Percentiles rank a stretch among this genome's conserved stretches.
These are phyloP conservation scores for Todiramphus saurophagus DNA, from an alignment of 2,113 vertebrate species.

Conservation along the genomic window DNA sequence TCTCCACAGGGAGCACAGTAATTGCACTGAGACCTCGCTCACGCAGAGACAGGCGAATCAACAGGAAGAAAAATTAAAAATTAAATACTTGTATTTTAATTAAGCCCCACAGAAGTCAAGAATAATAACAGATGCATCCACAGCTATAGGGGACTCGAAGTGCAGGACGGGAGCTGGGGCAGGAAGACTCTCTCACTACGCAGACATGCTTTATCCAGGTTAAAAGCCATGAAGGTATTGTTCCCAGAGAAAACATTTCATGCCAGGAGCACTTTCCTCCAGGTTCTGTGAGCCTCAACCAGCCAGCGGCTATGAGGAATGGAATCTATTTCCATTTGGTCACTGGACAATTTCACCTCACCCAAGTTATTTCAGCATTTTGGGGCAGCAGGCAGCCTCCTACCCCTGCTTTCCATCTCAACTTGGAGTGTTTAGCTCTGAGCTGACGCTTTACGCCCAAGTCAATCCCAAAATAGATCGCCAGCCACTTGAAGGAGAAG, in stretches of 20 bases:
- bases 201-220: not conserved
- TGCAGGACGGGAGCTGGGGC: not conserved
- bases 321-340: not conserved
- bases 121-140: not conserved
- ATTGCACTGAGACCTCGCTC: slow-evolving; percentile 13
- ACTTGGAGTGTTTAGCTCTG: not conserved
- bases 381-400: not conserved
- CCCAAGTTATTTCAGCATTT: not conserved
- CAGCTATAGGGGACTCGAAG: not conserved
- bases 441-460: not conserved
- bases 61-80: slow-evolving; percentile 65
- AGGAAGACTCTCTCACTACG: not conserved
- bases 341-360: not conserved
- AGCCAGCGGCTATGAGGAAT: not conserved
- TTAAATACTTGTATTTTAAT: slow-evolving; percentile 62
- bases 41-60: not conserved
- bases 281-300: not conserved
- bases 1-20: slow-evolving; percentile 48
- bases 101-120: not conserved
- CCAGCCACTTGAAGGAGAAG: not conserved
- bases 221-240: not conserved
- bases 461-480: not conserved
- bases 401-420: not conserved
- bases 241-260: not conserved
- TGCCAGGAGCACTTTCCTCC: not conserved